phyloP scores from a whole-genome alignment of 2,888 invertebrate species.

The Thymelicus sylvestris region DNA sequence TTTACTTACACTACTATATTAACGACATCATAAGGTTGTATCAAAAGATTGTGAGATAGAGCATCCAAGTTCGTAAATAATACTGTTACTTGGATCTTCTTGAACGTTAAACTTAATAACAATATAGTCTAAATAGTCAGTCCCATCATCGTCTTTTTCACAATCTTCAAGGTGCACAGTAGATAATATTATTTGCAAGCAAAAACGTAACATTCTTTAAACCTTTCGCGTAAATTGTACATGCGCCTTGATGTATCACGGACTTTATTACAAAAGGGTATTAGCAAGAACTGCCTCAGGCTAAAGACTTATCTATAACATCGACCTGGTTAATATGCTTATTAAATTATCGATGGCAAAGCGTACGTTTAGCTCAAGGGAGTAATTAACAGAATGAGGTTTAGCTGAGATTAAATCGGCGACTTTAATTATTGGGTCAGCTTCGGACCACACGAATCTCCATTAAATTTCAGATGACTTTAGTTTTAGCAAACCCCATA shows the following conservation, averaged over 20 bases:
- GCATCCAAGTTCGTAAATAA: conserved; percentile 16
- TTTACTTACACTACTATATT: conserved; percentile 58
- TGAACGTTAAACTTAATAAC: background rate
- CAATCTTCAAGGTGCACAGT: background rate
- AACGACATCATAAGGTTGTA: conserved; percentile 63
- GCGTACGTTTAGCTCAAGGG: conserved; percentile 81
- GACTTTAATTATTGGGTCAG: conserved; percentile 77
- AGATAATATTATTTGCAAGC: background rate
- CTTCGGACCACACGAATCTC: conserved; percentile 43
- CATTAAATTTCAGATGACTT: conserved; percentile 48
- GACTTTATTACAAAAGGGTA: conserved; percentile 46
- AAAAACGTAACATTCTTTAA: background rate
- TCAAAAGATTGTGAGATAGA: conserved; percentile 28
- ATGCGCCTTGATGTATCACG: conserved; percentile 16
- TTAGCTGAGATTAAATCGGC: conserved; percentile 80
- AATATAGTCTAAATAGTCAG: background rate
- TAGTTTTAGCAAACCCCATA: conserved; percentile 13
- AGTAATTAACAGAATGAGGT: conserved; percentile 82
- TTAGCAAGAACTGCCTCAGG: conserved; percentile 72
- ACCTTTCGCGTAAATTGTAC: conserved; percentile 4
- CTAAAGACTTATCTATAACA: conserved; percentile 73
- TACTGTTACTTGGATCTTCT: background rate
- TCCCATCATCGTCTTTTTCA: background rate
- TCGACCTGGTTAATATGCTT: conserved; percentile 80
- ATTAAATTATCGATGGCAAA: conserved; percentile 83